Conservation (phyloP, 2,113 vertebrate species). For the Aleadryas rufinucha region DNA sequence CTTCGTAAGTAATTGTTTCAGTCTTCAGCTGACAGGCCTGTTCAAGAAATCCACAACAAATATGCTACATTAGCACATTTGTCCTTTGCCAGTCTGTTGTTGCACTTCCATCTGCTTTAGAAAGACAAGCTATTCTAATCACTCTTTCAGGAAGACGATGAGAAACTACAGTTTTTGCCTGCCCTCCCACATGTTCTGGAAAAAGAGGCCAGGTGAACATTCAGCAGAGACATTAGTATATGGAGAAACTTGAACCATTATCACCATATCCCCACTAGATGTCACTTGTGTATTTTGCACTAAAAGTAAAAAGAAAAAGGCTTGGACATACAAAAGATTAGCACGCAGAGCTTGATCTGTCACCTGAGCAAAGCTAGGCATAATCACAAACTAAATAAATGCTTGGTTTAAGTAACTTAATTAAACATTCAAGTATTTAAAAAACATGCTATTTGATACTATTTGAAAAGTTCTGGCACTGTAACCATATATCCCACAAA, state of each 20-base stretch:
- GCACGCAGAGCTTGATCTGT: neutral
- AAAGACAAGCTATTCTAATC: neutral
- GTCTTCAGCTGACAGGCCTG: constrained; percentile 96
- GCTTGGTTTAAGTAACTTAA: neutral
- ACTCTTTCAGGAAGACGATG: neutral
- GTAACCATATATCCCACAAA: neutral
- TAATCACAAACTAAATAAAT: neutral
- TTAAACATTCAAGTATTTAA: neutral
- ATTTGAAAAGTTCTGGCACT: neutral
- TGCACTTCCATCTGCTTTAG: constrained; percentile 16
- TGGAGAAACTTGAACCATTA: neutral
- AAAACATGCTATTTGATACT: neutral
- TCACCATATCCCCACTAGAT: neutral
- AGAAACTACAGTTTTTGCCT: neutral
- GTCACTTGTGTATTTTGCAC: neutral
- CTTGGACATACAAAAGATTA: neutral
- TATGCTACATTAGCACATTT: neutral
- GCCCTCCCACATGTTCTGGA: neutral
- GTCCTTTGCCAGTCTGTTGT: neutral
- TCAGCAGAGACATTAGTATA: neutral
- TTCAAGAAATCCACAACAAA: constrained; percentile 38
- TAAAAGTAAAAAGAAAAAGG: neutral
- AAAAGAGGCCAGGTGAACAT: neutral
- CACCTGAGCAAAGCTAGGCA: neutral
- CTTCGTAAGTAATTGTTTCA: constrained; percentile 94